These are phyloP conservation scores for Melolontha melolontha DNA, from an alignment of 2,888 invertebrate species.

Conservation along the genomic window DNA sequence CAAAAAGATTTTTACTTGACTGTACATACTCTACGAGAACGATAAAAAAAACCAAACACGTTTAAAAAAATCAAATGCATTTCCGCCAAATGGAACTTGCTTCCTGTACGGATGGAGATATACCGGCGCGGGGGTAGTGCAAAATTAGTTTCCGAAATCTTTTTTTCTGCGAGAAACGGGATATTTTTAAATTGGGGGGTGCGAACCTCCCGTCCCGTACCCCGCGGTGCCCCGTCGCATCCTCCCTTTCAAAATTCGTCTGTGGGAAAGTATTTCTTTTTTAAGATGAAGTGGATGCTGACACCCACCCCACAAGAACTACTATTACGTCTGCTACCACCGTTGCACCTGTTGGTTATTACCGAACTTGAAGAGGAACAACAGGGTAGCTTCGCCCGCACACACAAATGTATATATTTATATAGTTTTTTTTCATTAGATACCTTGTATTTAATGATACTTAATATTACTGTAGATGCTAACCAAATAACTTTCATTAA, in stretches of 20 bases:
- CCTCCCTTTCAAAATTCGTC: constrained; percentile 1
- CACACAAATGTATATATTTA: background rate
- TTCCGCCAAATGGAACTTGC: constrained; percentile 56
- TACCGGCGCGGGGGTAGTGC: constrained; percentile 55
- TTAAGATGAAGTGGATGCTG: constrained; percentile 24
- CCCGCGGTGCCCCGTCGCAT: constrained; percentile 25
- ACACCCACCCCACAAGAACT: constrained; percentile 16
- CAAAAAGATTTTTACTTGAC: too few species aligned
- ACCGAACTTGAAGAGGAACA: constrained; percentile 19
- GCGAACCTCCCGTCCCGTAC: too few species aligned
- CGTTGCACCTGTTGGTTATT: constrained; percentile 27
- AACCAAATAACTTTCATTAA: too few species aligned
- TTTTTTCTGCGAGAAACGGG: constrained; percentile 55
- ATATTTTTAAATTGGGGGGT: constrained; percentile 56
- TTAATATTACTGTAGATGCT: too few species aligned
- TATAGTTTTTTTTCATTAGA: background rate
- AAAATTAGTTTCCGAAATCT: constrained; percentile 56
- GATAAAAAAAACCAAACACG: constrained; percentile 27
- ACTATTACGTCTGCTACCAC: background rate
- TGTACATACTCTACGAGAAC: too few species aligned
- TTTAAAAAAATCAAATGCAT: constrained; percentile 24
- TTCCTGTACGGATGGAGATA: constrained; percentile 53
- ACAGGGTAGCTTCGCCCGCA: too few species aligned
- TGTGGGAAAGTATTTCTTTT: constrained; percentile 27
- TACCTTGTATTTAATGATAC: too few species aligned